Evolutionary conservation across 2,797 vertebrate genomes (phyloP).

Genomic region (Scleropages formosus): DNA sequence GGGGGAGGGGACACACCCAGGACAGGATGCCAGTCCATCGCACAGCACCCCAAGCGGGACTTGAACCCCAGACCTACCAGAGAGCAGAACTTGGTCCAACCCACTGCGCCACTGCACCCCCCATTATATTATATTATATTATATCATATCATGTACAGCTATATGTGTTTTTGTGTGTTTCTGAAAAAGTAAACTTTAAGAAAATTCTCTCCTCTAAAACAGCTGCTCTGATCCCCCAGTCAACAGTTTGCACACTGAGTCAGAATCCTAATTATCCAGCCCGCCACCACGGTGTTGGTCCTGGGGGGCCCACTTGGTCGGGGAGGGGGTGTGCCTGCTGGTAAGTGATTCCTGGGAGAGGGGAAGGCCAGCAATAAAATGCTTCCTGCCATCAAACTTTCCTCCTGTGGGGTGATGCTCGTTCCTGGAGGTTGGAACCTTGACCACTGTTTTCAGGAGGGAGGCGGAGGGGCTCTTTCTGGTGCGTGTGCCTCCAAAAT

Average conservation of each 20-base stretch:
- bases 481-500: not conserved
- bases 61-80: too few relatives aligned
- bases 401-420: conserved; percentile 68
- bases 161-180: conserved; percentile 6
- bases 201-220: conserved; percentile 44
- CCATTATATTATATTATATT: too few relatives aligned
- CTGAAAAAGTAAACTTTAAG: conserved; percentile 1
- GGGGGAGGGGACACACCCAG: too few relatives aligned
- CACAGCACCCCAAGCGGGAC: too few relatives aligned
- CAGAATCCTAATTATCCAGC: conserved; percentile 56
- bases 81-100: too few relatives aligned
- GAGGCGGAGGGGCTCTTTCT: conserved; percentile 6
- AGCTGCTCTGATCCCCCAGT: conserved; percentile 54
- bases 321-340: conserved; percentile 68
- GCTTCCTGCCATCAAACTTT: conserved; percentile 74
- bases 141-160: too few relatives aligned
- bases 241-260: conserved; percentile 43
- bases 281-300: conserved; percentile 42
- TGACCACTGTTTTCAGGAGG: conserved; percentile 38
- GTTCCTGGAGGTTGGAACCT: conserved; percentile 80
- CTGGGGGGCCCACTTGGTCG: conserved; percentile 51
- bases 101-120: too few relatives aligned
- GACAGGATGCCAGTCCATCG: too few relatives aligned
- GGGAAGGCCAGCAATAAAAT: conserved; percentile 74
- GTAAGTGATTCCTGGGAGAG: conserved; percentile 61